Conservation (phyloP, 2,113 vertebrate genomes). For the Epinephelus lanceolatus region DNA sequence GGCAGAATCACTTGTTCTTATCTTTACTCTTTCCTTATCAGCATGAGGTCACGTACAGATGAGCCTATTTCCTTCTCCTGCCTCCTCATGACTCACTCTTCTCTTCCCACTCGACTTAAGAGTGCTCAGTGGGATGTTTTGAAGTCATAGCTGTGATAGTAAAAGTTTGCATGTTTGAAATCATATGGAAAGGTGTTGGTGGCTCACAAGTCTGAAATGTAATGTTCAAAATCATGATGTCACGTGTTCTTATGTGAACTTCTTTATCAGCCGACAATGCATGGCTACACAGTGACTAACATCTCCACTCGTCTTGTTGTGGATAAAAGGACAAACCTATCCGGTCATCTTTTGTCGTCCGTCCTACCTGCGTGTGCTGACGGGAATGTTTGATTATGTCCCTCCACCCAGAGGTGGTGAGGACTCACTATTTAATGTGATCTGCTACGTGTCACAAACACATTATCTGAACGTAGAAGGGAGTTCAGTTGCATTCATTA, state of each 20-base stretch:
- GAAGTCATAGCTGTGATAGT: neutral
- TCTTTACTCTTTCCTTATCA: conserved; percentile 1
- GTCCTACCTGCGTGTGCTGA: conserved; percentile 23
- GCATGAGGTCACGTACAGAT: conserved; percentile 10
- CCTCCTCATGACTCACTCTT: conserved; percentile 14
- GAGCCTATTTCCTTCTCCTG: neutral
- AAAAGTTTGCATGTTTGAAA: neutral
- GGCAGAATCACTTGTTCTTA: neutral
- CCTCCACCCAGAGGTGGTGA: neutral
- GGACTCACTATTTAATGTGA: neutral
- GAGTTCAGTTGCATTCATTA: neutral
- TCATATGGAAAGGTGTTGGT: neutral
- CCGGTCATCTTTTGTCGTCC: neutral
- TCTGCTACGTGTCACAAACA: neutral
- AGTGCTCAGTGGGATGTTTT: neutral
- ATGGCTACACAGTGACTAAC: neutral
- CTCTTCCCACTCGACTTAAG: neutral
- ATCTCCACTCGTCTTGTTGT: neutral
- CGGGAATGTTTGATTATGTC: conserved; percentile 14
- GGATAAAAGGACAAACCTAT: neutral
- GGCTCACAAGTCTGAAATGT: neutral
- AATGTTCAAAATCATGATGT: neutral
- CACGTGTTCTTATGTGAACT: neutral
- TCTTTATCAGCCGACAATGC: neutral
- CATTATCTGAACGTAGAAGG: neutral